Base-by-base conservation (phyloP, 2,888 invertebrate genomes). In the Agrotis ipsilon region DNA sequence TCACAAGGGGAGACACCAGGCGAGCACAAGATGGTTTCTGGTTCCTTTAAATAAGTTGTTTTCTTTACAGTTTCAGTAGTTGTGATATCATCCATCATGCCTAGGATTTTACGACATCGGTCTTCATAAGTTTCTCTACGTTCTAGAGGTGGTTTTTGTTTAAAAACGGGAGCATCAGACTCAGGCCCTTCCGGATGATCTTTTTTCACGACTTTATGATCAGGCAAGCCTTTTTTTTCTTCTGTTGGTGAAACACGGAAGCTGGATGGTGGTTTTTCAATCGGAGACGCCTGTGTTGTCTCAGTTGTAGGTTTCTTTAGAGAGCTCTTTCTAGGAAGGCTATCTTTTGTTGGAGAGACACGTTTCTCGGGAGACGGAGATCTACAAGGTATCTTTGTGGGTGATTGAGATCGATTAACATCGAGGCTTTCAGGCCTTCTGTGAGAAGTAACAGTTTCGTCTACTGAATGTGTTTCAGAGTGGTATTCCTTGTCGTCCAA, bases 81-180 rank as follows among this genome's bases (percentile, higher is more conserved):
- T 32, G 85, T 88, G 1, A 88, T 92, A 68, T 92, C 92, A 68
- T 96, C 94, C 60, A 95, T 91, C 94, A 98, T 97, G 4, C 98
- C 98, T 51, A 98, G 94, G 83, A 98, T 97, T 86, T 97, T 97
- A 49, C 97, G 96, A 81, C 98, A 98, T 46, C 97, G 95, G 89
- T 98, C 97, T 90, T 98, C 98, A 78, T 97, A 98, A 1, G 98
- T 98, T 91, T 98, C 97, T 49, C 97, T 97, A 83, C 97, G 95
- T 78, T 96, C 97, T 48, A 97, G 90, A 1, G 97, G 97, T 51
- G 97, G 97, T 81, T 96, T 97, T 32, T 93, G 87, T 81, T 96
- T 97, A 0, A 81, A 52, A 54, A 94, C 89, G 11, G 90, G 88
- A 45, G 85, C 77, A 57, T 85, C 86, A n/a, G 73, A 51, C n/a